Conservation (phyloP, 2,888 invertebrate genomes). For the Lacanobia oleracea region DNA sequence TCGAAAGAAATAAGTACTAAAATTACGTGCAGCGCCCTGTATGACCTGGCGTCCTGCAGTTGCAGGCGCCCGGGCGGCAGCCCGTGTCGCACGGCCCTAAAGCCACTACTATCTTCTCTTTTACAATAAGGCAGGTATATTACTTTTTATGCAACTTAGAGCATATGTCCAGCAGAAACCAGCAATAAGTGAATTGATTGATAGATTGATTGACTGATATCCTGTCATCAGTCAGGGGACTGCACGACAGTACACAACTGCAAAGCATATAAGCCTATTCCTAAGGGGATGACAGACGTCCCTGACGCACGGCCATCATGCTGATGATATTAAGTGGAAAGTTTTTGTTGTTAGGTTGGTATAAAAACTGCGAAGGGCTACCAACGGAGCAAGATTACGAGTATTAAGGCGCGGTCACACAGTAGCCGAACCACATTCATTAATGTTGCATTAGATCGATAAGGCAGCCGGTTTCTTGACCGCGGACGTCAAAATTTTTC, state of each 20-base stretch:
- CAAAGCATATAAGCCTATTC: conserved; percentile 13
- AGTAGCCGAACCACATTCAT: conserved; percentile 65
- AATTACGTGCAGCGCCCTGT: no score
- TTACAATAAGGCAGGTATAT: no score
- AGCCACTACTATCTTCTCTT: no score
- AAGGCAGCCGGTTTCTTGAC: conserved; percentile 65
- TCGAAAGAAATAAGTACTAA: no score
- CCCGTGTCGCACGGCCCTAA: no score
- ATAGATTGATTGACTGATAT: conserved; percentile 13
- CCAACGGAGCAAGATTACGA: conserved; percentile 28
- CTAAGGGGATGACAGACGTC: conserved; percentile 5
- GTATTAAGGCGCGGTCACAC: conserved; percentile 57
- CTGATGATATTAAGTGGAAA: conserved; percentile 19
- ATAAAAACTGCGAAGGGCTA: conserved; percentile 28
- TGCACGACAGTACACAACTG: not conserved
- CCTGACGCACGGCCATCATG: conserved; percentile 4
- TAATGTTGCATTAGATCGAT: conserved; percentile 66
- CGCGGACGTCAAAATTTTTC: conserved; percentile 59
- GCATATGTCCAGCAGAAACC: not conserved
- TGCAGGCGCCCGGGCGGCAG: no score
- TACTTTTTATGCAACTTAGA: not conserved
- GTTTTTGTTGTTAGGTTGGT: conserved; percentile 25
- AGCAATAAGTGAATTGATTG: conserved; percentile 19
- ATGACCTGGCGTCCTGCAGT: no score
- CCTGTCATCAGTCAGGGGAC: not conserved